phyloP scores from a whole-genome alignment of 2,113 vertebrate species.

The Etheostoma spectabile region DNA sequence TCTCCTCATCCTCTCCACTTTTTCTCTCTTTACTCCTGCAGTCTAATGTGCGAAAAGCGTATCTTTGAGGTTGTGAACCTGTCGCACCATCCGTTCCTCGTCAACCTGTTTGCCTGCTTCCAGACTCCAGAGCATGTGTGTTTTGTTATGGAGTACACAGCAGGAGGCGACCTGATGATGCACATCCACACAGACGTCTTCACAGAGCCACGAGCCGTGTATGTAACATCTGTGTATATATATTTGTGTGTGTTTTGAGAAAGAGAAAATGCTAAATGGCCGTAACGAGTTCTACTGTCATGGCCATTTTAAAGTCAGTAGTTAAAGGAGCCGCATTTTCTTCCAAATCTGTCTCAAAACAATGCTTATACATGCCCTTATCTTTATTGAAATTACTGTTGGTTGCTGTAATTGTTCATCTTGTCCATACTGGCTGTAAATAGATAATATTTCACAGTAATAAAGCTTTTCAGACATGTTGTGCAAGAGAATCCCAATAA shows the following conservation, averaged over 20 bases:
- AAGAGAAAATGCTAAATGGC: no score
- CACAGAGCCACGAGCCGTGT: constrained; percentile 95
- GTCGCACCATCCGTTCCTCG: constrained; percentile 97
- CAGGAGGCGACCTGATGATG: constrained; percentile 99
- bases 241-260: background rate
- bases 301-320: no score
- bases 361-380: no score
- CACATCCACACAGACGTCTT: constrained; percentile 99
- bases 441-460: no score
- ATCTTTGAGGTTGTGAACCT: constrained; percentile 98
- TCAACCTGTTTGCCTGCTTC: constrained; percentile 99
- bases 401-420: no score
- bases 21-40: constrained; percentile 54
- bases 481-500: no score
- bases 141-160: constrained; percentile 99
- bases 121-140: constrained; percentile 98
- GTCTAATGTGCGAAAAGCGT: constrained; percentile 98
- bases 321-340: no score
- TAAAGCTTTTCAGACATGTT: no score
- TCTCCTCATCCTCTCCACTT: background rate
- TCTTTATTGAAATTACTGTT: no score
- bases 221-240: constrained; percentile 69
- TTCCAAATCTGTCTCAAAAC: no score
- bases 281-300: no score
- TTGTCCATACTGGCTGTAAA: no score